Evolutionary conservation across 2,113 vertebrate genomes (phyloP), one percentile per base, ranked within the genome.

Genomic region (Neopipo cinnamomea): DNA sequence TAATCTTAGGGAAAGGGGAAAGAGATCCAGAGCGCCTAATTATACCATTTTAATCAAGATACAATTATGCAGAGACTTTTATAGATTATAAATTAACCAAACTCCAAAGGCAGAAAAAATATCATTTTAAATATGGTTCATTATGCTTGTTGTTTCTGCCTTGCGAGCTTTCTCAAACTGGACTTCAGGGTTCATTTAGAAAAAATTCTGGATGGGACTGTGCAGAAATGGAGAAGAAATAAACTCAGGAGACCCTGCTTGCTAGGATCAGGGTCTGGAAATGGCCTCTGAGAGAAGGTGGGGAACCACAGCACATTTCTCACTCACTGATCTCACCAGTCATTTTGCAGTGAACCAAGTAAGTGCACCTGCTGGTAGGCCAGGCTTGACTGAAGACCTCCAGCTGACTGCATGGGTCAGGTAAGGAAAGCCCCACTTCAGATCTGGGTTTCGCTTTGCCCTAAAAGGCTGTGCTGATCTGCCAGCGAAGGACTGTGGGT

Each of bases 11-110:
- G 92, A 94, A 95, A 95, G 96, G 94, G 96, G 95, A 92, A 92
- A 97, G 95, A 96, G 93, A 97, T 85, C 97, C 89, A 85, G 91
- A 58, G 71, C 91, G n/a, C 97, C 96, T 96, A 95, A 97, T 92
- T 95, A 91, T 97, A 96, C 95, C 93, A 93, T 97, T 95, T 96
- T 97, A 97, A 91, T 96, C 96, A 93, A 97, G 96, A 94, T 88
- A 74, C 59, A 91, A 83, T 77, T 88, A 97, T 96, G 95, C 93
- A 95, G 95, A 92, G 94, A 82, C 89, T 85, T 85, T 94, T 97
- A 93, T 89, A 94, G 95, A 96, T 94, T 94, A 95, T 96, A 96
- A 85, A 95, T 91, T 91, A 88, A 63, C 91, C 96, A 88, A 88
- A 94, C 85, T 91, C 97, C 74, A 89, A 70, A 86, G 95, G 92